These are phyloP conservation scores for Rhinophrynus dorsalis DNA, from an alignment of 2,797 vertebrate species.

Conservation along the genomic window DNA sequence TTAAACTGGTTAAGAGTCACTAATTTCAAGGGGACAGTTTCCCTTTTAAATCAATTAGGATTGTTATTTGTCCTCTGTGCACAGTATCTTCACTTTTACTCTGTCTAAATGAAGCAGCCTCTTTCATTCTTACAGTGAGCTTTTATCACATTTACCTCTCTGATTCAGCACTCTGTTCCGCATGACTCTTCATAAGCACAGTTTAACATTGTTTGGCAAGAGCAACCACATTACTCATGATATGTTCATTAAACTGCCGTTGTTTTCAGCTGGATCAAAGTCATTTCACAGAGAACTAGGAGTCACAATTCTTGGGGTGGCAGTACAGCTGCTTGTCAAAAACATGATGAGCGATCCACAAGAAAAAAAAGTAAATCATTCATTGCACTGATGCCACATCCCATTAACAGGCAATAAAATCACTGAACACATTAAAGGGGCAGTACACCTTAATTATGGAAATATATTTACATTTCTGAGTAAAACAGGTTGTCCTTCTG, in stretches of 20 bases:
- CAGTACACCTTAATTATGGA: too few relatives aligned
- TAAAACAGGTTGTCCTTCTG: too few relatives aligned
- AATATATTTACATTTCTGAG: too few relatives aligned
- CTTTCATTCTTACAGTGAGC: constrained; percentile 29
- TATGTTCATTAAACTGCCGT: constrained; percentile 42
- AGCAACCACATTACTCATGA: constrained; percentile 37
- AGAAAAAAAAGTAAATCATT: background rate
- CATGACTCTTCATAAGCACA: constrained; percentile 22
- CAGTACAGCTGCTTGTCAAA: constrained; percentile 22
- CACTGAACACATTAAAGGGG: background rate
- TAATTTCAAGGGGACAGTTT: too few relatives aligned
- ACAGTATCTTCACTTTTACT: background rate
- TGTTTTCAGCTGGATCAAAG: constrained; percentile 40
- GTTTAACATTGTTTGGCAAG: constrained; percentile 42
- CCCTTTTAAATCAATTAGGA: too few relatives aligned
- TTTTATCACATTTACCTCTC: constrained; percentile 34
- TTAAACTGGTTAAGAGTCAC: too few relatives aligned
- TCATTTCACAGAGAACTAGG: constrained; percentile 18
- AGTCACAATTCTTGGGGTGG: constrained; percentile 21
- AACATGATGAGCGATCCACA: background rate
- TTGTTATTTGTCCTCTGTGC: too few relatives aligned
- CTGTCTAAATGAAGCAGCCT: background rate
- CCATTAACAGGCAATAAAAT: background rate
- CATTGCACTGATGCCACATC: constrained; percentile 2
- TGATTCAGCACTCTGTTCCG: constrained; percentile 35